Conservation (phyloP, 2,113 vertebrate genomes). For the Microtus richardsoni region DNA sequence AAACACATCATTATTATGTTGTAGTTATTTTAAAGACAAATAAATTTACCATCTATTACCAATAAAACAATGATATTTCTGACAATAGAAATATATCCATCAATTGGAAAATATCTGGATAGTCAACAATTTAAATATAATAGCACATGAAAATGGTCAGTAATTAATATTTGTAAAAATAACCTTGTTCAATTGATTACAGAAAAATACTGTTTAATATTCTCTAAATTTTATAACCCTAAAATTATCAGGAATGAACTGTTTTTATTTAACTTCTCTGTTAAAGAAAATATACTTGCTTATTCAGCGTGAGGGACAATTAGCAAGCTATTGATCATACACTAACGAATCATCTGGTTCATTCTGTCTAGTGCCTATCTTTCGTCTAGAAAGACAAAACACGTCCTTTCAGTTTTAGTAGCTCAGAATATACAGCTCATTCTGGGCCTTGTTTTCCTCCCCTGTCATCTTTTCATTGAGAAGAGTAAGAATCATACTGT, state of each 20-base stretch:
- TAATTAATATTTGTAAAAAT: conserved; percentile 37
- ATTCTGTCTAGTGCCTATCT: not conserved
- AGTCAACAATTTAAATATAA: conserved; percentile 48
- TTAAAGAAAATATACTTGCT: not conserved
- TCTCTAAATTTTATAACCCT: not conserved
- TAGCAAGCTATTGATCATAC: not conserved
- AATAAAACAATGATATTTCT: conserved; percentile 17
- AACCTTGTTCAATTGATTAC: not conserved
- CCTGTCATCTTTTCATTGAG: not conserved
- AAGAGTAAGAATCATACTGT: not conserved
- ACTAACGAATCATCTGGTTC: not conserved
- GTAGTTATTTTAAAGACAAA: conserved; percentile 39
- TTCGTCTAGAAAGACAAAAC: not conserved
- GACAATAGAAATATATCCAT: not conserved
- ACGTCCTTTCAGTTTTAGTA: not conserved
- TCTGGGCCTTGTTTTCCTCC: not conserved
- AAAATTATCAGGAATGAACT: not conserved
- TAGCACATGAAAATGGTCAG: not conserved
- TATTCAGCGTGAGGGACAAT: conserved; percentile 32
- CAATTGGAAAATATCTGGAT: conserved; percentile 47
- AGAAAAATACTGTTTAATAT: not conserved
- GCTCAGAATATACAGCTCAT: not conserved
- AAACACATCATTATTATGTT: not conserved
- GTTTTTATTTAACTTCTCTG: conserved; percentile 13
- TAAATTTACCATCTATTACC: not conserved